Base-by-base conservation (phyloP, 2,113 vertebrate species). In the Rhegmatorhina hoffmannsi region DNA sequence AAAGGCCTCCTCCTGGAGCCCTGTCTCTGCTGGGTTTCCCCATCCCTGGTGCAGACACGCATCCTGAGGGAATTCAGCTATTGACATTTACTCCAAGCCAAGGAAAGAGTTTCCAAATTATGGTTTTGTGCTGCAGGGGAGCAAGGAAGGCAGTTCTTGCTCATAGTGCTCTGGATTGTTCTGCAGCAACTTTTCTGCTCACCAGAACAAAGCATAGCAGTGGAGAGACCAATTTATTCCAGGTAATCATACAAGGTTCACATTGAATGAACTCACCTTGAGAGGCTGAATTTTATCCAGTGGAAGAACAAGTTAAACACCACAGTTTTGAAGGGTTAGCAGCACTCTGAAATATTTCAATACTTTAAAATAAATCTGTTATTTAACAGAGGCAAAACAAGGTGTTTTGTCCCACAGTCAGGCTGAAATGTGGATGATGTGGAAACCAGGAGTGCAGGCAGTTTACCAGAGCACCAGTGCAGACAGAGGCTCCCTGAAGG, bases 1-100 rank as follows among this genome's bases (percentile, higher is more conserved):
- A 94, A 96, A 97, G 95, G 84, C 95, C 89, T 94, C 25, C 20
- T 62, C 23, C 40, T 91, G 94, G 78, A 95, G 95, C 93, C 46
- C 1, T 13, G 40, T 94, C 89, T 85, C 95, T 94, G 96, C 82
- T 96, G 91, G 89, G 75, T 94, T 58, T 94, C 89, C 70, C 63
- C 68, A 67, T 80, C 52, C 63, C 38, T 38, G 47, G 40, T 94
- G 70, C 63, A 91, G 46, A 85, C 43, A 66, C 3, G 33, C 58
- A 76, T 50, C 58, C 73, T 0, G 0, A 62, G 59, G 73, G 67
- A 91, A 88, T 66, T 91, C 23, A 90, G 63, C 82, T 69, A 36
- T 3, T 74, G 55, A 79, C 82, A 59, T 86, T 74, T 62, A 80
- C 33, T 77, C 72, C 16, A 21, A 94, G 58, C 36, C 43, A 83